phyloP scores from a whole-genome alignment of 2,888 invertebrate genomes.

The Synergus laeviventris region DNA sequence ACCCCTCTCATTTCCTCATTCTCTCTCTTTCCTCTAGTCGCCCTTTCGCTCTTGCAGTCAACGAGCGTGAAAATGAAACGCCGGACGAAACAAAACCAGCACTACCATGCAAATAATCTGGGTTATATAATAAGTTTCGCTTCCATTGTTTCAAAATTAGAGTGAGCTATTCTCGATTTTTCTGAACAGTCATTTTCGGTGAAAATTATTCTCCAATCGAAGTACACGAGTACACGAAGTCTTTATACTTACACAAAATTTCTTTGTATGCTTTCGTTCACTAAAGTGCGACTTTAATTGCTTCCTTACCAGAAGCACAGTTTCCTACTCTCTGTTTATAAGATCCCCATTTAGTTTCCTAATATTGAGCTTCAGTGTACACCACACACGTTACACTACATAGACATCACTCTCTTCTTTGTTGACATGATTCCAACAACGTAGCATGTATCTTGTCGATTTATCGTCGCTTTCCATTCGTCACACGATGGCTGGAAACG shows the following conservation, averaged over 20 bases:
- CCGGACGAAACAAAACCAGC: constrained; percentile 44
- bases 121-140: background rate
- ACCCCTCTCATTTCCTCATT: constrained; percentile 48
- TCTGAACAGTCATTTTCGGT: background rate
- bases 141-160: constrained; percentile 8
- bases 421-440: background rate
- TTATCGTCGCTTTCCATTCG: background rate
- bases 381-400: background rate
- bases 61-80: constrained; percentile 63
- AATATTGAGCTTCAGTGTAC: background rate
- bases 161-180: constrained; percentile 5
- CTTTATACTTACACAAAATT: too few relatives aligned
- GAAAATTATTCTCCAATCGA: too few relatives aligned
- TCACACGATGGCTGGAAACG: constrained; percentile 4
- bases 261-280: background rate
- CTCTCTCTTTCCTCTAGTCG: constrained; percentile 45
- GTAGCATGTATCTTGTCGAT: constrained; percentile 5
- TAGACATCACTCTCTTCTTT: background rate
- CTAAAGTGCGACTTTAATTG: background rate
- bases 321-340: background rate
- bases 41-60: constrained; percentile 56
- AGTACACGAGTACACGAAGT: too few relatives aligned
- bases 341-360: constrained; percentile 7
- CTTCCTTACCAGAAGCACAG: background rate
- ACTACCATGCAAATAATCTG: constrained; percentile 33